Base-by-base conservation (phyloP, 1,140 invertebrate genomes). In the Bicyclus anynana region DNA sequence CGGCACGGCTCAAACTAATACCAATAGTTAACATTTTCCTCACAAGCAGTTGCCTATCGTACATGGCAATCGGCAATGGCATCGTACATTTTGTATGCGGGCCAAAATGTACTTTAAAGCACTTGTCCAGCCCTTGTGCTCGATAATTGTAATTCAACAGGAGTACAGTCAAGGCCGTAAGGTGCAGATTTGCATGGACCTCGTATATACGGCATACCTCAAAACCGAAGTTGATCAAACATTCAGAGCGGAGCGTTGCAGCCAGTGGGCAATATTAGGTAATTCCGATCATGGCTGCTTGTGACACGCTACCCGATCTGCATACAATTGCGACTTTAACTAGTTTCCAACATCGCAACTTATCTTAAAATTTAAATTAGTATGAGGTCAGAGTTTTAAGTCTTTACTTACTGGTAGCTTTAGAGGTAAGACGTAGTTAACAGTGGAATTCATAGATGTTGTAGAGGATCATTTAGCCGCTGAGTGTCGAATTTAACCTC, bases 281-380 rank as follows among this genome's bases (percentile, higher is more conserved):
- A 78, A 79, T 81, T 81, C 78, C 59, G 61, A 77, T 75, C 75
- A 74, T 75, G 76, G 59, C 64, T 65, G 51, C 52, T 65, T 59
- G 47, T 67, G 58, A 71, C 66, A 77, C 56, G 67, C 53, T 37
- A 66, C 40, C 38, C 49, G 59, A 77, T 72, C 69, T 79, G 65
- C 67, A 77, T 74, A 76, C 67, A 74, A 72, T 70, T 53, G 48
- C 48, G 38, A 40, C 42, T 46, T 37, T 38, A 42, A 57, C 4
- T 21, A 35, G 35, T 37, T 37, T 51, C 29, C 13, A 51, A 53
- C 13, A 42, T 7, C 13, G 21, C 23, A 53, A 53, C 37, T 53
- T 53, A 38, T 40, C 21, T 21, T 26, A 40, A 17, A 16, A 40
- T 40, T 40, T 12, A 16, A 40, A 40, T 40, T 16, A 40, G 16